phyloP scores from a whole-genome alignment of 2,888 invertebrate species.

The Blomia tropicalis region DNA sequence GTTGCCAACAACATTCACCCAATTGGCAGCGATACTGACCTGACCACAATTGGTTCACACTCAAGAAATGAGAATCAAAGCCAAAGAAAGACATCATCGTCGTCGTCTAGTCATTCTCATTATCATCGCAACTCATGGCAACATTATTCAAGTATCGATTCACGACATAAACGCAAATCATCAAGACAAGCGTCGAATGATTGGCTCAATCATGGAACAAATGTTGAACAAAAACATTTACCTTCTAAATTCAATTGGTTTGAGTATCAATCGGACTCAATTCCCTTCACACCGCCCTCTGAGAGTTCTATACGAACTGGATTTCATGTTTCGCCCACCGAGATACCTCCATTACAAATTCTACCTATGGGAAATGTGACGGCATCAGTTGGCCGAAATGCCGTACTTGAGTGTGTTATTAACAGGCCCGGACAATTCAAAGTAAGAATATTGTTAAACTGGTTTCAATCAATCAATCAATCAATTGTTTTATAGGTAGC shows the following conservation, averaged over 20 bases:
- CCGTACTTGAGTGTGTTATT: not conserved
- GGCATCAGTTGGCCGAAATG: conserved; percentile 1
- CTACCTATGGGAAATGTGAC: conserved; percentile 8
- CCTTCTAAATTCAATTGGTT: no score
- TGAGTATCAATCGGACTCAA: not conserved
- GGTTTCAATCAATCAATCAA: not conserved
- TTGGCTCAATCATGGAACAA: no score
- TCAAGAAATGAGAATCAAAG: not conserved
- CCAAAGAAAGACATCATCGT: no score
- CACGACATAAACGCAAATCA: not conserved
- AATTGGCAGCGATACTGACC: no score
- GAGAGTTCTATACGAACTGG: no score
- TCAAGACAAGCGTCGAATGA: not conserved
- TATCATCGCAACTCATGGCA: no score
- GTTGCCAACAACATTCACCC: no score
- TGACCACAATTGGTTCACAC: no score
- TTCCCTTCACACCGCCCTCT: not conserved
- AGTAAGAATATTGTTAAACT: not conserved
- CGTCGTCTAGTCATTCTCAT: no score
- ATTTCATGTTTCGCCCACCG: no score
- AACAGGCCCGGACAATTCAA: not conserved
- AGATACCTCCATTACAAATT: not conserved
- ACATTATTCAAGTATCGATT: no score
- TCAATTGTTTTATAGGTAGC: not conserved
- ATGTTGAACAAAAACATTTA: no score